Evolutionary conservation across 2,113 vertebrate species (phyloP), one percentile per base, ranked within the genome.

Genomic region (Xenopus borealis): DNA sequence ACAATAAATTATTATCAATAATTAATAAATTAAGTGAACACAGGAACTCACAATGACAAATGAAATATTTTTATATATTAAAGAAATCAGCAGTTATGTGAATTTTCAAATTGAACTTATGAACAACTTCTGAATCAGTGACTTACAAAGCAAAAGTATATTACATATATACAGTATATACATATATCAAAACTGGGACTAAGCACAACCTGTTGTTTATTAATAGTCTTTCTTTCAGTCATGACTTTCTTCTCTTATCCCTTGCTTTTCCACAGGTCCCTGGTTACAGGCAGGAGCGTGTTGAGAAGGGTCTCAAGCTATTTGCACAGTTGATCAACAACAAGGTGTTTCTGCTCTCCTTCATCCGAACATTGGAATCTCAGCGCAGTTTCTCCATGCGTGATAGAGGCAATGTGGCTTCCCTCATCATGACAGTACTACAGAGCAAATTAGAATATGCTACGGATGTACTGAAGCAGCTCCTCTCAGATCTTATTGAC

Each of bases 301-400:
- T 98, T 33, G 97, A 99, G 71, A 98, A 97, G 53, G 97, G 95
- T 7, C 89, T 99, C 84, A 98, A 98, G 83, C 92, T 97, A 69
- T 99, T 99, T 0, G 95, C 96, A 17, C 97, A 98, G 85, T 92
- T 99, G 72, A 98, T 99, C 87, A 98, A 98, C 91, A 98, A 96
- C 91, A 98, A 99, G 80, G 91, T 96, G 27, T 99, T 95, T 87
- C 85, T 99, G 73, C 89, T 99, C 50, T 93, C 94, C 80, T 99
- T 99, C 85, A 98, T 99, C 80, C 96, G 97, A 79, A 99, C 97
- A 0, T 88, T 99, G 27, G 97, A 99, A 86, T 93, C 91, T 2
- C 97, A 99, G 83, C 93, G 96, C 62, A 95, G 97, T 79, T 99
- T 99, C 87, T 98, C 96, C 85, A 99, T 99, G 97, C 82, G 97